A percentile compares a stretch with the other conserved stretches of the same genome.
Evolutionary conservation across 2,797 vertebrate species (phyloP).

Genomic region (Sebastes elongatus): DNA sequence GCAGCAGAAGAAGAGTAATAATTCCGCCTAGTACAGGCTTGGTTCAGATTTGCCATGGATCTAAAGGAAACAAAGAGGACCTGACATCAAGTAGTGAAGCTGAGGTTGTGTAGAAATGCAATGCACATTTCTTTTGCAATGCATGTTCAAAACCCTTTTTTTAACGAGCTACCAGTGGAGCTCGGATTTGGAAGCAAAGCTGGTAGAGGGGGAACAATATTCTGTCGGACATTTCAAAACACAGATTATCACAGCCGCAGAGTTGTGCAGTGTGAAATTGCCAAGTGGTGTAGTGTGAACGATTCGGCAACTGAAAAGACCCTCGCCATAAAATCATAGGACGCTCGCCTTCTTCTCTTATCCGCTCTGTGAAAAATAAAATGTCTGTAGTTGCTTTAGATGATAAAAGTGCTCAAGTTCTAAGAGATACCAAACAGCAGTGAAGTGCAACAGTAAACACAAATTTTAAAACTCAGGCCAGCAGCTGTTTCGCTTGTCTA

Average conservation of each 20-base stretch:
- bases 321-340: slow-evolving; percentile 38
- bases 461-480: slow-evolving; percentile 11
- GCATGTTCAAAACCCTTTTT: neutral
- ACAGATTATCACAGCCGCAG: slow-evolving; percentile 52
- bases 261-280: slow-evolving; percentile 65
- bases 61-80: neutral
- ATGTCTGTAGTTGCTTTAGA: slow-evolving; percentile 36
- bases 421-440: slow-evolving; percentile 35
- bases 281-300: slow-evolving; percentile 47
- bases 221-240: slow-evolving; percentile 51
- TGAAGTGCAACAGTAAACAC: slow-evolving; percentile 47
- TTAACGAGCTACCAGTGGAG: slow-evolving; percentile 6
- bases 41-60: neutral
- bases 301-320: slow-evolving; percentile 33
- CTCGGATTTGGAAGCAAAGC: slow-evolving; percentile 14
- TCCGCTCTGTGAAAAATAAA: slow-evolving; percentile 31
- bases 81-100: neutral
- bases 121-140: slow-evolving; percentile 1
- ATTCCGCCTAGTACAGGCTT: neutral
- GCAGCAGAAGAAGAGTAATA: accelerated
- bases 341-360: slow-evolving; percentile 14
- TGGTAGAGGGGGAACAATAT: slow-evolving; percentile 30
- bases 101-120: neutral
- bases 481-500: neutral
- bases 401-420: slow-evolving; percentile 49